Conservation (phyloP, 1,140 invertebrate species). For the Galleria mellonella region DNA sequence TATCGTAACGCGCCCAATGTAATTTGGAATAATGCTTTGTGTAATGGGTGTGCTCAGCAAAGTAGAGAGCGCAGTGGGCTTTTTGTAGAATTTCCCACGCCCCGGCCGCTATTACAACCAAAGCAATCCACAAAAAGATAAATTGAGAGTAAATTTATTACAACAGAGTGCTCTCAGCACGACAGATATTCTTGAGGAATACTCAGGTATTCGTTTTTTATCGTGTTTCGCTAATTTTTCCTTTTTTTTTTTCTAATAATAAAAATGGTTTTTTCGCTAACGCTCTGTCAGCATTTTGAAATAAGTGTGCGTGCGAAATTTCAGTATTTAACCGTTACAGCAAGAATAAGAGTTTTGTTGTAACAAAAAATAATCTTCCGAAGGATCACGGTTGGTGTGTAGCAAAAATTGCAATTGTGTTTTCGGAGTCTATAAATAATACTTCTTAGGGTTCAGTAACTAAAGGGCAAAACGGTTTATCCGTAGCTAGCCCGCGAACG, state of each 20-base stretch:
- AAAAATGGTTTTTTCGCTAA: conserved; percentile 2
- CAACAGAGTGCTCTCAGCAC: conserved; percentile 51
- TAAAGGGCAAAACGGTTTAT: no score
- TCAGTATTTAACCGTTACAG: neutral
- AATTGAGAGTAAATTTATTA: conserved; percentile 56
- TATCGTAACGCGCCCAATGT: conserved; percentile 38
- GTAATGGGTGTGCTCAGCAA: conserved; percentile 35
- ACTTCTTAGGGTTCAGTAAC: no score
- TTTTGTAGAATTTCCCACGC: conserved; percentile 45
- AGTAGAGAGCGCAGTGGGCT: conserved; percentile 35
- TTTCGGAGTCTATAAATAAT: no score
- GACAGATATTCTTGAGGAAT: conserved; percentile 43
- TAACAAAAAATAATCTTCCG: no score
- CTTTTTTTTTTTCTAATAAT: conserved; percentile 14
- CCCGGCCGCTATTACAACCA: conserved; percentile 40
- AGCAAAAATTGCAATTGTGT: no score
- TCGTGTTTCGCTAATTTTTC: conserved; percentile 31
- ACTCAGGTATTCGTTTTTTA: conserved; percentile 37
- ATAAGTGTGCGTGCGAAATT: conserved; percentile 1
- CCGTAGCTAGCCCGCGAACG: no score
- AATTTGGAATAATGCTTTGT: conserved; percentile 49
- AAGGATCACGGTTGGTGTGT: no score
- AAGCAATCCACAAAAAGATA: conserved; percentile 55
- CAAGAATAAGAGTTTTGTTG: no score
- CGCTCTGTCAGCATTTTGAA: neutral